Percentiles rank a stretch among this genome's conserved stretches.
Conservation (phyloP, 1,140 invertebrate genomes). For the Magallana angulata region DNA sequence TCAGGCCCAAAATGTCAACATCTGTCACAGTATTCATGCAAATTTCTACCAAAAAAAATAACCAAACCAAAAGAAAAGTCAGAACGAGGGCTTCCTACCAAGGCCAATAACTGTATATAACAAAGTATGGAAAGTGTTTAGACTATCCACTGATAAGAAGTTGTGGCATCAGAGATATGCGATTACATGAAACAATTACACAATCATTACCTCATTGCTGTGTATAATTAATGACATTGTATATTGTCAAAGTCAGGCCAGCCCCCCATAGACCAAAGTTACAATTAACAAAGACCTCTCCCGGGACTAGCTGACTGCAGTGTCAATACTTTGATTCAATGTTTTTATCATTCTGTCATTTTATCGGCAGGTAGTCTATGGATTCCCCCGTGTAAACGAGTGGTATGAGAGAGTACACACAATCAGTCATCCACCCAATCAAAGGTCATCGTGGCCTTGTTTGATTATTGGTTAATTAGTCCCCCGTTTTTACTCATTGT, state of each 20-base stretch:
- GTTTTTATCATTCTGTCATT: conserved; percentile 29
- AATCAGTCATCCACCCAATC: background rate
- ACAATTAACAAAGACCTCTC: background rate
- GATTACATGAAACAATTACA: conserved; percentile 3
- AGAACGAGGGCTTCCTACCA: background rate
- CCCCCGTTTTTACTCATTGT: too few species aligned
- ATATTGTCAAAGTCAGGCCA: conserved; percentile 8
- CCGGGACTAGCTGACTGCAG: background rate
- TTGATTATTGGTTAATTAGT: background rate
- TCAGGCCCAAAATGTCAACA: too few species aligned
- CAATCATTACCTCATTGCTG: background rate
- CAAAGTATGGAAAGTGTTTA: background rate
- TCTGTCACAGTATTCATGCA: too few species aligned
- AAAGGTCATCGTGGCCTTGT: background rate
- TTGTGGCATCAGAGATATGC: conserved; percentile 13
- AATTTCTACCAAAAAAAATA: background rate
- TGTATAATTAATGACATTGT: conserved; percentile 26
- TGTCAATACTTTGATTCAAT: background rate
- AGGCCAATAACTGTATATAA: background rate
- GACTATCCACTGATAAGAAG: background rate
- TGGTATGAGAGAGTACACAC: conserved; percentile 23
- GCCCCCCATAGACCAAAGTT: background rate
- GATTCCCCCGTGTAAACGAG: background rate
- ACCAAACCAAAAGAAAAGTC: background rate
- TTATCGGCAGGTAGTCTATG: background rate